Conservation (phyloP, 2,888 invertebrate species). For the Ferdinandea cuprea region DNA sequence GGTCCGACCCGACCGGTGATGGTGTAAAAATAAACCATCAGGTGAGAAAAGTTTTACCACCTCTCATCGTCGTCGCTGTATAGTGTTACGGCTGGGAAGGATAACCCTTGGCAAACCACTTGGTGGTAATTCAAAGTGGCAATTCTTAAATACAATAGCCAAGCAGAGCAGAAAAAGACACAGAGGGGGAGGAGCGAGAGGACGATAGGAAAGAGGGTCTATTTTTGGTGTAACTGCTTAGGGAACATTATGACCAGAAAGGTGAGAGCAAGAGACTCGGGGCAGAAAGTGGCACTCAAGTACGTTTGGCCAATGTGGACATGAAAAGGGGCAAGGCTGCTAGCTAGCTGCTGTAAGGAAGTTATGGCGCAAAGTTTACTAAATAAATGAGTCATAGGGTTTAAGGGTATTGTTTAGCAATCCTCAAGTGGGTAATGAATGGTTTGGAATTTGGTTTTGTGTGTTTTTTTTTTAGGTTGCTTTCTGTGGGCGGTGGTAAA, state of each 20-base stretch:
- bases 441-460: slow-evolving; percentile 24
- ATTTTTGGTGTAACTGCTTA: slow-evolving; percentile 34
- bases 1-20: not conserved
- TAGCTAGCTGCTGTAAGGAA: not conserved
- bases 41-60: slow-evolving; percentile 47
- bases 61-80: too few relatives aligned
- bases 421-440: slow-evolving; percentile 72
- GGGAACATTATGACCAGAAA: slow-evolving; percentile 61
- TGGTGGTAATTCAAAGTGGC: slow-evolving; percentile 72
- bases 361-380: slow-evolving; percentile 61
- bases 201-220: not conserved
- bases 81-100: slow-evolving; percentile 52
- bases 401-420: slow-evolving; percentile 68
- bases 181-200: too few relatives aligned
- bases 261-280: slow-evolving; percentile 49
- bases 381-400: slow-evolving; percentile 71
- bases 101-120: slow-evolving; percentile 72
- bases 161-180: slow-evolving; percentile 26
- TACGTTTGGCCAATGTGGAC: slow-evolving; percentile 48
- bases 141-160: slow-evolving; percentile 69
- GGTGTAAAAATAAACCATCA: slow-evolving; percentile 26
- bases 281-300: slow-evolving; percentile 45
- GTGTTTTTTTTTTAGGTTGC: slow-evolving; percentile 7
- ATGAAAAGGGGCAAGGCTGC: slow-evolving; percentile 21
- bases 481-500: not conserved